These are phyloP conservation scores for Mungos mungo DNA, from an alignment of 2,113 vertebrate species.

Conservation along the genomic window DNA sequence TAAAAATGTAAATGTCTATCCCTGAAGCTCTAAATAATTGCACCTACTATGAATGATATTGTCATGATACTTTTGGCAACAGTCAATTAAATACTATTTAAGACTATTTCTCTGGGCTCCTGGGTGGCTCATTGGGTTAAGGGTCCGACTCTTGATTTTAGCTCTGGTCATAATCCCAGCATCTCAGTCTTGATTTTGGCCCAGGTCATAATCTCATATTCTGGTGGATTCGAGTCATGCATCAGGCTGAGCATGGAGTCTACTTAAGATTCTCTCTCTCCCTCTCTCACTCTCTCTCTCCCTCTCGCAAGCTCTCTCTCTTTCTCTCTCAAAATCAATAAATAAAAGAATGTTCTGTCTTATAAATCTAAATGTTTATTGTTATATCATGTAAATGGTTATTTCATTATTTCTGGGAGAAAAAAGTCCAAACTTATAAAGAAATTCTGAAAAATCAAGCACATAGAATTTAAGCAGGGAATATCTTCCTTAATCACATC, in stretches of 20 bases:
- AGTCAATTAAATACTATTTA: neutral
- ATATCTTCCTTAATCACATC: neutral
- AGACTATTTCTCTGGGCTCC: neutral
- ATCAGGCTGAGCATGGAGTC: too few relatives aligned
- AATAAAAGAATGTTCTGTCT: neutral
- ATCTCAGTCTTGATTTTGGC: too few relatives aligned
- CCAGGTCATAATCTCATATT: too few relatives aligned
- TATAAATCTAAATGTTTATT: neutral
- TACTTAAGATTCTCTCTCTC: too few relatives aligned
- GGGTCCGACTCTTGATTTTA: too few relatives aligned
- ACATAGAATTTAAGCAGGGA: slow-evolving; percentile 52
- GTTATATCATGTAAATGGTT: neutral
- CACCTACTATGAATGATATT: neutral
- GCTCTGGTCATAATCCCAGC: too few relatives aligned
- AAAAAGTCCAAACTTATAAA: neutral
- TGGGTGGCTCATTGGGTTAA: too few relatives aligned
- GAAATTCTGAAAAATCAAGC: slow-evolving; percentile 26
- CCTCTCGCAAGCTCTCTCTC: too few relatives aligned
- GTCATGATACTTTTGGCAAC: neutral
- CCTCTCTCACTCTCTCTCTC: too few relatives aligned
- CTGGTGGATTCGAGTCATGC: too few relatives aligned
- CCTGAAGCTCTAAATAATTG: neutral
- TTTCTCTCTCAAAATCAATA: too few relatives aligned
- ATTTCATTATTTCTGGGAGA: slow-evolving; percentile 29
- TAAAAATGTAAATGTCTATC: neutral